Percentiles rank a stretch among this genome's conserved stretches.
Conservation (phyloP, 53 echinoderm and acorn worm genomes). For the Patiria pectinifera region DNA sequence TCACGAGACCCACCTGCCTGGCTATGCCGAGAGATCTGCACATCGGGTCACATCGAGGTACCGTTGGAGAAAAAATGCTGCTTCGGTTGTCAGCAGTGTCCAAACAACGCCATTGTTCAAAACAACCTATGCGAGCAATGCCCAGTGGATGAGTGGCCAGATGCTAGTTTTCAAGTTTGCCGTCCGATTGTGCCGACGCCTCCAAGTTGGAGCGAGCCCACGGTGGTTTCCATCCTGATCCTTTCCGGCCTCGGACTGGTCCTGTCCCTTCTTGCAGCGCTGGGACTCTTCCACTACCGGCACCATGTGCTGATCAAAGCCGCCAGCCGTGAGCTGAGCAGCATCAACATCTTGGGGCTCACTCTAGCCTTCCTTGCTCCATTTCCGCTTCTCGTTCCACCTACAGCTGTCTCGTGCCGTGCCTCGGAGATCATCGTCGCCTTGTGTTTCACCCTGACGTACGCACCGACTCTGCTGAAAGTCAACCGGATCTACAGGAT, state of each 20-base stretch:
- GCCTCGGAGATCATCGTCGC: slow-evolving; percentile 38
- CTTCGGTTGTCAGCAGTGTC: slow-evolving; percentile 79
- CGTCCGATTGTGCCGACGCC: slow-evolving; percentile 53
- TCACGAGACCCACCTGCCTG: slow-evolving; percentile 60
- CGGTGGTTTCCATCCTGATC: slow-evolving; percentile 49
- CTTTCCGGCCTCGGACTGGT: slow-evolving; percentile 47
- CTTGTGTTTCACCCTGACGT: slow-evolving; percentile 62
- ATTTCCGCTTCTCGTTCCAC: slow-evolving; percentile 48
- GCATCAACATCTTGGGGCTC: slow-evolving; percentile 66
- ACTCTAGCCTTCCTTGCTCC: slow-evolving; percentile 43
- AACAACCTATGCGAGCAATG: slow-evolving; percentile 67
- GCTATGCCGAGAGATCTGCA: slow-evolving; percentile 78
- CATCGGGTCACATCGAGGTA: slow-evolving; percentile 46
- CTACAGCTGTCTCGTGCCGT: slow-evolving; percentile 50
- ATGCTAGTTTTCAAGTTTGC: slow-evolving; percentile 67
- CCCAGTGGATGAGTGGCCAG: slow-evolving; percentile 71
- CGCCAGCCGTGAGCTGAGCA: slow-evolving; percentile 63
- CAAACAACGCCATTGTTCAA: slow-evolving; percentile 60
- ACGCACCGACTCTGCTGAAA: slow-evolving; percentile 66
- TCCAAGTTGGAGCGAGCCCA: slow-evolving; percentile 70
- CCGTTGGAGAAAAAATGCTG: slow-evolving; percentile 79
- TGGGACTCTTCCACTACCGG: slow-evolving; percentile 46
- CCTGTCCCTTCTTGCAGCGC: slow-evolving; percentile 45
- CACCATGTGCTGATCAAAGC: slow-evolving; percentile 62
- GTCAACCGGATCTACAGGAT: slow-evolving; percentile 68